Evolutionary conservation across 30 jellyfish, hydroid and myxozoan genomes (phyloP).

Genomic region (Pelagia noctiluca): DNA sequence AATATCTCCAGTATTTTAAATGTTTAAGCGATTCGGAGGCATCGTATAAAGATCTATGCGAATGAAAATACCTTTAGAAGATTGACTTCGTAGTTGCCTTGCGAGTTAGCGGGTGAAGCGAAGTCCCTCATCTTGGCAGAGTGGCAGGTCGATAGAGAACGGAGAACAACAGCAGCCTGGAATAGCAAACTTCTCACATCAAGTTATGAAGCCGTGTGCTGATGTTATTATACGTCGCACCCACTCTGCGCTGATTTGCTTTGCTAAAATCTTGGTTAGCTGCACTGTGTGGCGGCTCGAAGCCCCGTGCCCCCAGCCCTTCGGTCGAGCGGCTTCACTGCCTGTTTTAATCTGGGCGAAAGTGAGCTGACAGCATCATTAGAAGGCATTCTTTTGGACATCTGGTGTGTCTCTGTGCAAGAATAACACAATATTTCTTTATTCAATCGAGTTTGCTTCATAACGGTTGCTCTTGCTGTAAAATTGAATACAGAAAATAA

Average conservation of each 20-base stretch:
- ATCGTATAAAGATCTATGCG: too few species aligned
- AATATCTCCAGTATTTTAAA: too few species aligned
- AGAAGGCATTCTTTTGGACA: too few species aligned
- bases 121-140: constrained; percentile 69
- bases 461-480: too few species aligned
- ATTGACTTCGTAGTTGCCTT: constrained; percentile 50
- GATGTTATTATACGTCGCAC: constrained; percentile 53
- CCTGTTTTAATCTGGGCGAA: too few species aligned
- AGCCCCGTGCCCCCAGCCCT: constrained; percentile 21
- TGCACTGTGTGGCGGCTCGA: constrained; percentile 6
- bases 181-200: background rate
- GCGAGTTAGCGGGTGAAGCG: constrained; percentile 44
- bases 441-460: too few species aligned
- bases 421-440: too few species aligned
- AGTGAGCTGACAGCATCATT: too few species aligned
- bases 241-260: constrained; percentile 49
- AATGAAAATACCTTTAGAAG: constrained; percentile 69
- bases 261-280: constrained; percentile 25
- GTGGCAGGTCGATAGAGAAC: background rate
- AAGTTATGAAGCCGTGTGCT: constrained; percentile 1
- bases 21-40: too few species aligned
- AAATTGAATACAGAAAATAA: too few species aligned
- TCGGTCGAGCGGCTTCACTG: background rate
- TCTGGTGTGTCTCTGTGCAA: too few species aligned
- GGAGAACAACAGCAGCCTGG: background rate